Evolutionary conservation across 1,140 invertebrate species (phyloP).

Genomic region (Meloidogyne exigua): DNA sequence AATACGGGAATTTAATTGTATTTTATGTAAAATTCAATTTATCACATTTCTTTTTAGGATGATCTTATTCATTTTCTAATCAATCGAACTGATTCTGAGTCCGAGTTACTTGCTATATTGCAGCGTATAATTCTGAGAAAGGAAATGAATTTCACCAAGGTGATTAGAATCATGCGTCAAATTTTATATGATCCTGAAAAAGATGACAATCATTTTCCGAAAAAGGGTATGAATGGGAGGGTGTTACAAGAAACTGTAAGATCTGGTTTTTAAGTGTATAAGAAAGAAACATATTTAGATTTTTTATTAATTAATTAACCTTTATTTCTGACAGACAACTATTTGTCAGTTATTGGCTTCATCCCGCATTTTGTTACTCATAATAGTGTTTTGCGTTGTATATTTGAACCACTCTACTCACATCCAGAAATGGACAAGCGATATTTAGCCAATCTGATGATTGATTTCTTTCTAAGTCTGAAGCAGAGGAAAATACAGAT

Average conservation of each 20-base stretch:
- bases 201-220: background rate
- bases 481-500: slow-evolving; percentile 13
- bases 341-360: background rate
- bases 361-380: slow-evolving; percentile 1
- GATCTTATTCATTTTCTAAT: slow-evolving; percentile 14
- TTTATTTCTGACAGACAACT: background rate
- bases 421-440: slow-evolving; percentile 17
- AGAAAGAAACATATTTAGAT: too few species aligned
- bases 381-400: slow-evolving; percentile 11
- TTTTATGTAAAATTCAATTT: background rate
- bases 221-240: slow-evolving; percentile 6
- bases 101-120: background rate
- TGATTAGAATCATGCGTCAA: slow-evolving; percentile 14
- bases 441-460: slow-evolving; percentile 20
- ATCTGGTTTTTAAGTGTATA: too few species aligned
- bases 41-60: background rate
- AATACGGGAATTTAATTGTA: background rate
- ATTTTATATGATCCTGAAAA: background rate
- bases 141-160: background rate
- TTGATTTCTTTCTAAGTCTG: slow-evolving; percentile 19
- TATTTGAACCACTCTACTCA: slow-evolving; percentile 13
- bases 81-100: slow-evolving; percentile 10
- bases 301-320: background rate
- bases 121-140: slow-evolving; percentile 10
- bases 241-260: too few species aligned